These are phyloP conservation scores for Cantharis lateralis DNA, from an alignment of 2,888 invertebrate genomes.

Conservation along the genomic window DNA sequence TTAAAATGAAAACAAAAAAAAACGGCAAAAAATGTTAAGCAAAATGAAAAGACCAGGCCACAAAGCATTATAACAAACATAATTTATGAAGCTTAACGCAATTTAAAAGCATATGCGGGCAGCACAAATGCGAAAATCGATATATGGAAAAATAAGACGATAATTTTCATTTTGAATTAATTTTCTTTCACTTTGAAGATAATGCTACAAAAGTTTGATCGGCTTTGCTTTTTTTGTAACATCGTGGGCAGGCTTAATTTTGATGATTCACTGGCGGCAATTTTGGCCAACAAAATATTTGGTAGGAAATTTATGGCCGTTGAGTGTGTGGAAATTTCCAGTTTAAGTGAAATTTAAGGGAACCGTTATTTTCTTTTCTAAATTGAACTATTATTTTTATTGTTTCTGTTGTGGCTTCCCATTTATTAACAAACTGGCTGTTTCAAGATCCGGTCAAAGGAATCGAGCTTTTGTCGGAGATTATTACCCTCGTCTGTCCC, in stretches of 20 bases:
- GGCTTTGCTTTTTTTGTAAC: neutral
- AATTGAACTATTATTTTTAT: neutral
- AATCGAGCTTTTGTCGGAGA: no score
- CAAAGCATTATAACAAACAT: neutral
- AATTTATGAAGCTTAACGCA: neutral
- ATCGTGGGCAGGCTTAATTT: neutral
- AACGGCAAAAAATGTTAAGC: neutral
- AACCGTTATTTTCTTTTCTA: neutral
- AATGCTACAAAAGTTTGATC: neutral
- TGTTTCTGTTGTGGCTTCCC: neutral
- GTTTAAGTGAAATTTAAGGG: neutral
- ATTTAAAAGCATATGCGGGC: neutral
- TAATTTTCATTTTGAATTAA: neutral
- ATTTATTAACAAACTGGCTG: neutral
- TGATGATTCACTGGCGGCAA: neutral
- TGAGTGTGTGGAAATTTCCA: neutral
- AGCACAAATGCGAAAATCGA: neutral
- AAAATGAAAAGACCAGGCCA: neutral
- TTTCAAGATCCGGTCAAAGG: no score
- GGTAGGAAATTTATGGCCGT: neutral
- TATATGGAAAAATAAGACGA: neutral
- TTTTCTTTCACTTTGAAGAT: neutral
- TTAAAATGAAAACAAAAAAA: neutral
- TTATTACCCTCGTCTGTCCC: neutral
- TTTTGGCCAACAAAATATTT: neutral